Conservation (phyloP, 2,797 vertebrate species). For the Lagocephalus sceleratus region DNA sequence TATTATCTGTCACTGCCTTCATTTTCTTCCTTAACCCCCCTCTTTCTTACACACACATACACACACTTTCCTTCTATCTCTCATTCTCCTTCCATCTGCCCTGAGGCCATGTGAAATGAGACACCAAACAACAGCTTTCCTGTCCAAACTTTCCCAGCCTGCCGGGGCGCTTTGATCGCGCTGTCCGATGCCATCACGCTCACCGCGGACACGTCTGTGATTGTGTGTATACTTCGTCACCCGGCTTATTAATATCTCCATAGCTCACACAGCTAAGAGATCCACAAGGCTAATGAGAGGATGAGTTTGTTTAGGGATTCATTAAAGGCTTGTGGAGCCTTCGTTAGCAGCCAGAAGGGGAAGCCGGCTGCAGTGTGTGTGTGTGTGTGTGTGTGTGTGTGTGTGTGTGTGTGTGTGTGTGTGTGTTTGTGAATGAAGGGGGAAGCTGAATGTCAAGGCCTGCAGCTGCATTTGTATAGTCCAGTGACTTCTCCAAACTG, state of each 20-base stretch:
- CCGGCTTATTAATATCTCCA: slow-evolving; percentile 62
- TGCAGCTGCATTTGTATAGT: slow-evolving; percentile 35
- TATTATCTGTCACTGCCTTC: slow-evolving; percentile 71
- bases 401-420: slow-evolving; percentile 17
- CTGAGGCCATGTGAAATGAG: slow-evolving; percentile 77
- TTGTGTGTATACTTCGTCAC: slow-evolving; percentile 61
- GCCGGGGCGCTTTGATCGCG: slow-evolving; percentile 75
- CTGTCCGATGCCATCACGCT: slow-evolving; percentile 77
- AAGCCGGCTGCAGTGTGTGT: slow-evolving; percentile 41
- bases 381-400: slow-evolving; percentile 13
- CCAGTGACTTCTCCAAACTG: slow-evolving; percentile 47
- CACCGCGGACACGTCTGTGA: slow-evolving; percentile 50
- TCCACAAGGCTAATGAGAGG: slow-evolving; percentile 53
- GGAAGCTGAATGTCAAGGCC: slow-evolving; percentile 51
- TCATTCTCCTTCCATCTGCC: slow-evolving; percentile 69
- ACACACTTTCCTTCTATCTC: slow-evolving; percentile 32
- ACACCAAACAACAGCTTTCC: slow-evolving; percentile 83
- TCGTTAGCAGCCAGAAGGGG: slow-evolving; percentile 52
- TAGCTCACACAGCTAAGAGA: slow-evolving; percentile 54
- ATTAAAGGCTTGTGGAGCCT: slow-evolving; percentile 56
- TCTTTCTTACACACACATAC: slow-evolving; percentile 22
- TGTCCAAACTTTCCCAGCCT: slow-evolving; percentile 84
- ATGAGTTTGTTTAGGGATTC: slow-evolving; percentile 64
- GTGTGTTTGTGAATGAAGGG: slow-evolving; percentile 34
- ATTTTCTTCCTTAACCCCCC: slow-evolving; percentile 36